phyloP scores from a whole-genome alignment of 2,113 vertebrate genomes.

The Hassar affinis region DNA sequence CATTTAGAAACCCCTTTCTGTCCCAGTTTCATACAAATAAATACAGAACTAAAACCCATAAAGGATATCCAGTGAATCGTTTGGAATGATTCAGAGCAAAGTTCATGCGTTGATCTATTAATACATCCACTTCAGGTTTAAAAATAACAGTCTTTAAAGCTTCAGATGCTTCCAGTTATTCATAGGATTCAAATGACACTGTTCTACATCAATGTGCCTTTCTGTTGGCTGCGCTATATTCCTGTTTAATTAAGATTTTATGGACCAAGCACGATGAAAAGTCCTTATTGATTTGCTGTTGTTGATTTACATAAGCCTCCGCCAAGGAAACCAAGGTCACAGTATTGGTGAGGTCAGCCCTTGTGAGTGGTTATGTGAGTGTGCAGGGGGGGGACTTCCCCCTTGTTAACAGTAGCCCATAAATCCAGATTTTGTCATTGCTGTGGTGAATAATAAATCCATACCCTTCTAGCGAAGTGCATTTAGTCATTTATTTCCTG shows the following conservation, averaged over 20 bases:
- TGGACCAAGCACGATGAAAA: slow-evolving; percentile 32
- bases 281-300: slow-evolving; percentile 49
- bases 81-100: slow-evolving; percentile 15
- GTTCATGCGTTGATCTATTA: slow-evolving; percentile 52
- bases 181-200: slow-evolving; percentile 10
- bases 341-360: slow-evolving; percentile 36
- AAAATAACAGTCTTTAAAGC: slow-evolving; percentile 31
- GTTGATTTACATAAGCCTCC: slow-evolving; percentile 50
- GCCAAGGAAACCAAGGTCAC: slow-evolving; percentile 40
- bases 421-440: slow-evolving; percentile 21
- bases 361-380: neutral
- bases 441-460: slow-evolving; percentile 24
- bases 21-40: neutral
- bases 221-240: slow-evolving; percentile 34
- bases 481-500: slow-evolving; percentile 13
- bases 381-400: slow-evolving; percentile 22
- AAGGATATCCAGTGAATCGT: neutral
- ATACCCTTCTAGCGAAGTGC: neutral
- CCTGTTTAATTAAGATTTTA: slow-evolving; percentile 47
- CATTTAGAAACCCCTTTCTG: slow-evolving; percentile 32
- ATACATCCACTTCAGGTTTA: slow-evolving; percentile 38
- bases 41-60: neutral
- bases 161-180: slow-evolving; percentile 18
- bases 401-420: slow-evolving; percentile 34
- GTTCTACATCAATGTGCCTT: slow-evolving; percentile 12